These are phyloP conservation scores for Calephelis nemesis DNA, from an alignment of 1,140 invertebrate species.

Conservation along the genomic window DNA sequence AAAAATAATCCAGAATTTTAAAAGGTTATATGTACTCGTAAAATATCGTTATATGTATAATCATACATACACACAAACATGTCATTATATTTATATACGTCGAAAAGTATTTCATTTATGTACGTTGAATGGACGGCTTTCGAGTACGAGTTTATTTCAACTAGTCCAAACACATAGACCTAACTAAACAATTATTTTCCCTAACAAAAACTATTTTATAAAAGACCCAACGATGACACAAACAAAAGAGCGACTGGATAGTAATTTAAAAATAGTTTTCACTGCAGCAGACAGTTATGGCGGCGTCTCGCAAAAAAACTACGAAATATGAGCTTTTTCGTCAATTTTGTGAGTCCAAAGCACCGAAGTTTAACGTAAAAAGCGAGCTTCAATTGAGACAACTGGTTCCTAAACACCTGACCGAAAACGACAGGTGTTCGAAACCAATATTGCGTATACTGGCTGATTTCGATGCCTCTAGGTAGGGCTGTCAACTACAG, in stretches of 20 bases:
- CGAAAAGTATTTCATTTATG: too few relatives aligned
- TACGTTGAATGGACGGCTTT: too few relatives aligned
- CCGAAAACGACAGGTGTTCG: conserved; percentile 52
- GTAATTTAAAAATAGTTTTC: background rate
- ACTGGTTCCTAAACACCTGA: conserved; percentile 46
- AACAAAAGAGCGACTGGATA: background rate
- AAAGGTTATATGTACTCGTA: too few relatives aligned
- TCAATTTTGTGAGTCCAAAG: background rate
- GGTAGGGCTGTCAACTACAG: background rate
- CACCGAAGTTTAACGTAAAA: conserved; percentile 10
- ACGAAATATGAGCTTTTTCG: background rate
- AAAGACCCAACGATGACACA: background rate
- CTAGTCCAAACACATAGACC: too few relatives aligned
- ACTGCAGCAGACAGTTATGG: background rate
- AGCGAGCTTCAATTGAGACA: conserved; percentile 21
- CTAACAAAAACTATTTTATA: background rate
- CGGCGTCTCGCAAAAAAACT: background rate
- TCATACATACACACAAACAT: too few relatives aligned
- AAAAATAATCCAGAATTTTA: too few relatives aligned
- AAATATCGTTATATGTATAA: too few relatives aligned
- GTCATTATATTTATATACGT: too few relatives aligned
- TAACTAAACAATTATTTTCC: too few relatives aligned
- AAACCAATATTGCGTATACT: conserved; percentile 35
- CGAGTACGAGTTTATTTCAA: too few relatives aligned
- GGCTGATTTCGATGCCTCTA: conserved; percentile 8